These are phyloP conservation scores for Meteorus sp. DNA, from an alignment of 1,140 invertebrate species.

Conservation along the genomic window DNA sequence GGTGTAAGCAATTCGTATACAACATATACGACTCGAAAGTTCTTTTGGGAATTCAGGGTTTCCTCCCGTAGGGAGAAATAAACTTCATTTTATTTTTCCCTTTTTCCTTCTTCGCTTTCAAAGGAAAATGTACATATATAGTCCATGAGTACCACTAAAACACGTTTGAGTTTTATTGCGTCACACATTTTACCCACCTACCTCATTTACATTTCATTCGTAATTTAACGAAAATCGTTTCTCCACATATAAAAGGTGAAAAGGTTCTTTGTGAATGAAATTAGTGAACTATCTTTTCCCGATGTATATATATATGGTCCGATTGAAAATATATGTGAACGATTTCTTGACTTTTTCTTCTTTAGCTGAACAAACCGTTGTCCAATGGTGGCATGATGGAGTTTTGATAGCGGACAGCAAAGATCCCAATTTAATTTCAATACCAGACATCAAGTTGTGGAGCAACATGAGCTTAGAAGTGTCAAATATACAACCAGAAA, in stretches of 20 bases:
- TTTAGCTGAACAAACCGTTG: constrained; percentile 41
- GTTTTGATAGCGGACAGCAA: constrained; percentile 66
- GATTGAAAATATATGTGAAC: too few species aligned
- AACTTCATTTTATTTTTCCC: not conserved
- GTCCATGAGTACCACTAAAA: too few species aligned
- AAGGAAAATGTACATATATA: not conserved
- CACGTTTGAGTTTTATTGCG: too few species aligned
- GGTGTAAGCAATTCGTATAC: constrained; percentile 6
- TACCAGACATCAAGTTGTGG: constrained; percentile 65
- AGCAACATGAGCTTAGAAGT: constrained; percentile 74
- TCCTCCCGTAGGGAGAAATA: constrained; percentile 17
- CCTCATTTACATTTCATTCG: constrained; percentile 22
- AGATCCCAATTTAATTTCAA: constrained; percentile 51
- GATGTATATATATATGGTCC: not conserved
- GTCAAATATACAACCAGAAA: constrained; percentile 61
- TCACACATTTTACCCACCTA: constrained; percentile 6
- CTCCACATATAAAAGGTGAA: not conserved
- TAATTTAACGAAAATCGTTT: constrained; percentile 20
- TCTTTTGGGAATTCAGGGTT: constrained; percentile 2
- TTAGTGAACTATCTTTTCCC: not conserved
- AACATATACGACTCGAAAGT: not conserved
- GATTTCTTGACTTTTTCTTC: too few species aligned
- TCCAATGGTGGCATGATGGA: constrained; percentile 66
- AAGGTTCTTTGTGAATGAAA: not conserved
- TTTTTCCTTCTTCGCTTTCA: not conserved